Percentiles rank a stretch among this genome's conserved stretches.
Conservation (phyloP, 2,888 invertebrate species). For the Eilema caniola region DNA sequence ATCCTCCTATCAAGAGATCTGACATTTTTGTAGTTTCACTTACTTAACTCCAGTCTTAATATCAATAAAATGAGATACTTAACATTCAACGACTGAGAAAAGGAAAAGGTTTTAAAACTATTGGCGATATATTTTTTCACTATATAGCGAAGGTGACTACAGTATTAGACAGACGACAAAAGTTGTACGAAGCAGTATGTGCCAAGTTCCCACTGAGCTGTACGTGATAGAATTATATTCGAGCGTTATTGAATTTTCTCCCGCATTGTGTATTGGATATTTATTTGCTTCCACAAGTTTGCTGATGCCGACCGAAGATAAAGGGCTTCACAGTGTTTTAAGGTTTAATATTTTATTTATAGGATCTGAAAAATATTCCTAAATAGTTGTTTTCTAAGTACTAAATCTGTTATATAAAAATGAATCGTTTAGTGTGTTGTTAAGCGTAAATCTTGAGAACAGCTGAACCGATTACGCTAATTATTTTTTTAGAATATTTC, state of each 20-base stretch:
- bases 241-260: background rate
- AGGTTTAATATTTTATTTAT: background rate
- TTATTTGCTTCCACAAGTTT: background rate
- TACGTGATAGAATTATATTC: conserved; percentile 3
- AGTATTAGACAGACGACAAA: background rate
- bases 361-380: no score
- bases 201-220: conserved; percentile 3
- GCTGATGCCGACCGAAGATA: background rate
- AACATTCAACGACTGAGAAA: background rate
- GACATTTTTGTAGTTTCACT: no score
- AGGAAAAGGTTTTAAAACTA: background rate
- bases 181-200: background rate
- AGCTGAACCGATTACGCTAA: no score
- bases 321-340: background rate
- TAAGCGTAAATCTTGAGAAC: no score
- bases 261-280: background rate
- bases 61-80: background rate
- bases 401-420: no score
- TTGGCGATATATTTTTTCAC: background rate
- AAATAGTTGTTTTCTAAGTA: no score
- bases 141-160: conserved; percentile 7
- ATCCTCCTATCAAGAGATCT: no score
- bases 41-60: no score
- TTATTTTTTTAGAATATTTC: no score
- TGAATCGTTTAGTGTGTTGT: no score